Percentiles rank a stretch among this genome's conserved stretches.
Conservation (phyloP, 2,888 invertebrate genomes). For the Teleogryllus oceanicus region DNA sequence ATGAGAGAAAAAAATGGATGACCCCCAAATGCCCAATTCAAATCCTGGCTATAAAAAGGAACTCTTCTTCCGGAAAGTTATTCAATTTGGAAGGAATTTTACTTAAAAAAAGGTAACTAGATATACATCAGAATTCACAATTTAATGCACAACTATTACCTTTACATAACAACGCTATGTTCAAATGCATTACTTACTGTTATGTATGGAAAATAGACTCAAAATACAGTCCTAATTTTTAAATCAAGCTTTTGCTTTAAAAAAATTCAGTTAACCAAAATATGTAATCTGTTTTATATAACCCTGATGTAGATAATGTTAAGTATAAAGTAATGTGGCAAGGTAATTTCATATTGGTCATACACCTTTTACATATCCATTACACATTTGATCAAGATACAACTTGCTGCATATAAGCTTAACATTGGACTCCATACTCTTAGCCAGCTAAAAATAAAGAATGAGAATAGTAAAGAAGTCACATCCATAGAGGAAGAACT, state of each 20-base stretch:
- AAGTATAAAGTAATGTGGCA: neutral
- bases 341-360: neutral
- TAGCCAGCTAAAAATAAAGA: slow-evolving; percentile 5
- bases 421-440: neutral
- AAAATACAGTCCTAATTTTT: neutral
- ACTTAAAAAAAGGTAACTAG: too few relatives aligned
- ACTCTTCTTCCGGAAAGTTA: too few relatives aligned
- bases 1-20: too few relatives aligned
- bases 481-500: too few relatives aligned
- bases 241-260: neutral
- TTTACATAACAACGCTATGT: slow-evolving; percentile 23
- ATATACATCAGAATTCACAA: slow-evolving; percentile 3
- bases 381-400: neutral
- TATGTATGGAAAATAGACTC: neutral
- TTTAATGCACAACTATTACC: slow-evolving; percentile 22
- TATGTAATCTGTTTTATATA: neutral
- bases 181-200: neutral
- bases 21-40: too few relatives aligned
- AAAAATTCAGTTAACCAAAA: neutral
- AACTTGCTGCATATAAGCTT: neutral
- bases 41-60: too few relatives aligned
- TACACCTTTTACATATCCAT: neutral
- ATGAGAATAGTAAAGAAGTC: neutral
- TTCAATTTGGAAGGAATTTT: too few relatives aligned
- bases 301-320: neutral